A percentile compares a stretch with the other conserved stretches of the same genome.
Evolutionary conservation across 2,797 vertebrate genomes (phyloP).

Genomic region (Tapera naevia): DNA sequence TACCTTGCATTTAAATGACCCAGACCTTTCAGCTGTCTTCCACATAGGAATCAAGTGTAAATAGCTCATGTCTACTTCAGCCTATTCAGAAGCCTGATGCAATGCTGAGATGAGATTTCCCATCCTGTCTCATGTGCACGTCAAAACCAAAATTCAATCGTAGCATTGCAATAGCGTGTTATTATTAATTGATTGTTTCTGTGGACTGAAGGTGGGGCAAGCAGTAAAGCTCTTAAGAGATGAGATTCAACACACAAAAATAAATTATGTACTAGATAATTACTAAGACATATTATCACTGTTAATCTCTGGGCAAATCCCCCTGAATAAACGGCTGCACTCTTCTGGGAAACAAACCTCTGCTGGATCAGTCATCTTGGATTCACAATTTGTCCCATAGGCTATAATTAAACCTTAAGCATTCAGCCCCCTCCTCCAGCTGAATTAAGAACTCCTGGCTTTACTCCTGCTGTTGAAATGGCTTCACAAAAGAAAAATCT

Average conservation of each 20-base stretch:
- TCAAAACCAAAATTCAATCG: background rate
- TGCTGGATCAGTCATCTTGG: background rate
- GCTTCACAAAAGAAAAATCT: background rate
- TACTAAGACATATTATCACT: constrained; percentile 35
- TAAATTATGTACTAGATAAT: constrained; percentile 49
- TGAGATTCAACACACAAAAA: constrained; percentile 4
- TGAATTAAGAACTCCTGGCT: background rate
- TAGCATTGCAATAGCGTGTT: accelerated
- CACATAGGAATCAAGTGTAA: constrained; percentile 49
- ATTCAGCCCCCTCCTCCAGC: background rate
- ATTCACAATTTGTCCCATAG: background rate
- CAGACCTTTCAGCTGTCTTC: constrained; percentile 27
- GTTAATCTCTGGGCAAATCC: constrained; percentile 52
- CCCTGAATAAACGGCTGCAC: background rate
- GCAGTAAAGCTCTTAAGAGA: constrained; percentile 36
- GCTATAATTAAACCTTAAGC: constrained; percentile 26
- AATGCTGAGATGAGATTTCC: background rate
- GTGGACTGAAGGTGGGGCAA: background rate
- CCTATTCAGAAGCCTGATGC: background rate
- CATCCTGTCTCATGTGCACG: background rate
- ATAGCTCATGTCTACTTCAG: constrained; percentile 30
- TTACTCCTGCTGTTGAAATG: background rate
- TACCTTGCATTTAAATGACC: background rate
- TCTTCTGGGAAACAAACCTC: constrained; percentile 23
- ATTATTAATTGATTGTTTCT: constrained; percentile 27